Conservation (phyloP, 2,888 invertebrate genomes). For the Coronaproctus castanopsis region DNA sequence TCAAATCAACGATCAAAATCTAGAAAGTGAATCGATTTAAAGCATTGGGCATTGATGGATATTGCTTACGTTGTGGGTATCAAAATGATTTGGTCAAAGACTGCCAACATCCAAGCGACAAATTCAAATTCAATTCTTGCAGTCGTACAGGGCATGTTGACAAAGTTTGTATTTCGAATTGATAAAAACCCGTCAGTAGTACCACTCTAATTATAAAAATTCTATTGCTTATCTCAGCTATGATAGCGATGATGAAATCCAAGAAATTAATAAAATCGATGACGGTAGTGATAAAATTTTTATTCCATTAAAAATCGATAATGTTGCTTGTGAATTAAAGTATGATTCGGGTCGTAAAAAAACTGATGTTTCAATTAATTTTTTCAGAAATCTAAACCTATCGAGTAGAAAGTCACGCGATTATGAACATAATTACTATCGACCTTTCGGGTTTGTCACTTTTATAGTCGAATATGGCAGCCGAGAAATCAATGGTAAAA, state of each 20-base stretch:
- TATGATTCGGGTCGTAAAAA: neutral
- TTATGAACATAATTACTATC: too few species aligned
- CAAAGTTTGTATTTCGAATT: neutral
- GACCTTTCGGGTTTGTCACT: neutral
- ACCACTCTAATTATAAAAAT: neutral
- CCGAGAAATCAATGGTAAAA: neutral
- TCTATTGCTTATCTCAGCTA: neutral
- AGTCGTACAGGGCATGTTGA: neutral
- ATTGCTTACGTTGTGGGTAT: neutral
- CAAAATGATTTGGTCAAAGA: neutral
- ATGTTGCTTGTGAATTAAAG: neutral
- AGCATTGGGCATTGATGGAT: neutral
- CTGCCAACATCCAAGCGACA: neutral
- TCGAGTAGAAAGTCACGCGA: neutral
- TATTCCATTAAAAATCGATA: neutral
- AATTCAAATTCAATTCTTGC: conserved; percentile 1
- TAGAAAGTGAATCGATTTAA: neutral
- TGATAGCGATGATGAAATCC: neutral
- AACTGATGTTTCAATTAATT: neutral
- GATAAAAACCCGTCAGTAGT: neutral
- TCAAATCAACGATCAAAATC: too few species aligned
- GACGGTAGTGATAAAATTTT: neutral
- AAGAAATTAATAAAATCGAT: neutral
- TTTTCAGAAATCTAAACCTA: neutral
- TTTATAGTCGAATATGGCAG: neutral